These are phyloP conservation scores for Acrocephalus arundinaceus DNA, from an alignment of 2,113 vertebrate genomes.

Conservation along the genomic window DNA sequence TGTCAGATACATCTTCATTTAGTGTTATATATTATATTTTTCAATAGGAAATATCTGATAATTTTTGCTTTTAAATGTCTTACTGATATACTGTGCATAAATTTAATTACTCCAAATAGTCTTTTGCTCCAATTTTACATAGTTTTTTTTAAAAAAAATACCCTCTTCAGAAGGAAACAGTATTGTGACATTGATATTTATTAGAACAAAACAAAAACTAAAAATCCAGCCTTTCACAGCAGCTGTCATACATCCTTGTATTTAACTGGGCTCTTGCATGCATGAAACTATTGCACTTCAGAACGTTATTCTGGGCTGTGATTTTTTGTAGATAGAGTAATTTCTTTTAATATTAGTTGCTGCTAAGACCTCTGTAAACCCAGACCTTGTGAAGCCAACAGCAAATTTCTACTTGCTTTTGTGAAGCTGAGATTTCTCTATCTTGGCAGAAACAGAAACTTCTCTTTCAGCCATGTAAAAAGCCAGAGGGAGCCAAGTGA, in stretches of 20 bases:
- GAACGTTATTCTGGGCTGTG: not conserved
- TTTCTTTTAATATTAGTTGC: not conserved
- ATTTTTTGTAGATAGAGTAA: not conserved
- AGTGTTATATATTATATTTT: not conserved
- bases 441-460: not conserved
- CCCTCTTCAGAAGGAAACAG: not conserved
- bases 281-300: not conserved
- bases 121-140: not conserved
- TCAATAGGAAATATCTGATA: not conserved
- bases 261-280: not conserved
- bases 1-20: not conserved
- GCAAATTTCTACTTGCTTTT: not conserved
- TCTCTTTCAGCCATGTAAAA: not conserved
- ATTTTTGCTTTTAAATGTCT: not conserved
- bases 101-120: not conserved
- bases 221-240: not conserved
- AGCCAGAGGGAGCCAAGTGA: not conserved
- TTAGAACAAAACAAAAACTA: not conserved
- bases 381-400: not conserved
- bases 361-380: not conserved
- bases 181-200: not conserved
- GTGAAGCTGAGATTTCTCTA: not conserved
- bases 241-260: not conserved
- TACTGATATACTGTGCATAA: not conserved
- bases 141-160: not conserved